Base-by-base conservation (phyloP, 2,888 invertebrate species). In the Stenurella melanura region DNA sequence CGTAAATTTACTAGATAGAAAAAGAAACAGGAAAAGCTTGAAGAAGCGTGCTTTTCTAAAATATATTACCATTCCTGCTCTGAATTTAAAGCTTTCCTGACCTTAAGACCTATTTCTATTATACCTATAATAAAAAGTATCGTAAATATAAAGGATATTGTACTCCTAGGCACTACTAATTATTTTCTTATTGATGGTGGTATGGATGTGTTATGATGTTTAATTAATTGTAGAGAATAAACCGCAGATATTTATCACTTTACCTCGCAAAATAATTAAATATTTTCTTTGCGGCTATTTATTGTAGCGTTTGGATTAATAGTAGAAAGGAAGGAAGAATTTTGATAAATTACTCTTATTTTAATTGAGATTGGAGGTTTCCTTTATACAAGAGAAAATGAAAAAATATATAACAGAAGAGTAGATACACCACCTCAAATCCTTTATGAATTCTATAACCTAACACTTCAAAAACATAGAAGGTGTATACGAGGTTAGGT, bases 1-100 rank as follows among this genome's bases (percentile, higher is more conserved):
- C 77, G 72, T 75, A 77, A 80, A 77, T 78, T 78, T 57, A 80
- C 76, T 75, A 73, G 78, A 73, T 71, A 73, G 71, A 72, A 77
- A 68, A 76, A 78, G 74, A 68, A 76, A 67, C 74, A 74, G 73
- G 64, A 72, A 68, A 78, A 73, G 76, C 74, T 58, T 54, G 71
- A 73, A 57, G 61, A 58, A 75, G 72, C 75, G 67, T 30, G 75
- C 75, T 72, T 71, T 72, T 66, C 71, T 72, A 67, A 75, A 75
- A 75, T 75, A 71, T 75, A 72, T 75, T 75, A 63, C 75, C 67
- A 72, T 26, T 50, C 75, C 66, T 75, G 75, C 70, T 58, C 75
- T 63, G 75, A 75, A 75, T 75, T 66, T 75, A 75, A 75, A 75
- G 72, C 66, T 75, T 66, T 50, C 57, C 71, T 58, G 72, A 71